Evolutionary conservation across 2,888 invertebrate species (phyloP).

Genomic region (Plagodis dolabraria): DNA sequence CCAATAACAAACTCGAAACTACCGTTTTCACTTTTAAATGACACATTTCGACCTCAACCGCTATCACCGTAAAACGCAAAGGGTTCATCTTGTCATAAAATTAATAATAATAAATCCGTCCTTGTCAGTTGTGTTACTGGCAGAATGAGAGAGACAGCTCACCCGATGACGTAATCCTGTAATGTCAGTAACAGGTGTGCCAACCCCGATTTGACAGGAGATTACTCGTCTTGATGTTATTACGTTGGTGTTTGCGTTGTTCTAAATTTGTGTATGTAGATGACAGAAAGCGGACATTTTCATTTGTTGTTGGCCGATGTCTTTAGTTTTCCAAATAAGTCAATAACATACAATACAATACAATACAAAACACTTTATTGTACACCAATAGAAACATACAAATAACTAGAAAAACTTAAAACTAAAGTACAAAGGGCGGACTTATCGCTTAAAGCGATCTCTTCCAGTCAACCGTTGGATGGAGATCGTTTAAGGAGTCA

Average conservation of each 20-base stretch:
- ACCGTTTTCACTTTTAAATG: slow-evolving; percentile 29
- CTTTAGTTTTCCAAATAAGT: no score
- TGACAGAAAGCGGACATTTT: no score
- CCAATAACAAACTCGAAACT: slow-evolving; percentile 19
- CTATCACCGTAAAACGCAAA: slow-evolving; percentile 27
- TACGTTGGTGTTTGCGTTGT: slow-evolving; percentile 13
- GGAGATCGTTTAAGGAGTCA: no score
- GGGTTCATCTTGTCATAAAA: slow-evolving; percentile 42
- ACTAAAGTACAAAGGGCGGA: no score
- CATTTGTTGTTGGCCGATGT: no score
- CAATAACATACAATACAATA: no score
- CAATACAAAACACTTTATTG: no score
- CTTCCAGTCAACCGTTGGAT: no score
- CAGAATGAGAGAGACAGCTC: slow-evolving; percentile 39
- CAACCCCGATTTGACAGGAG: slow-evolving; percentile 41
- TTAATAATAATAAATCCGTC: slow-evolving; percentile 48
- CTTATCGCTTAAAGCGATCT: no score
- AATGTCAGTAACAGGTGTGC: slow-evolving; percentile 49
- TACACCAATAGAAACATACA: no score
- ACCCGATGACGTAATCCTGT: slow-evolving; percentile 40
- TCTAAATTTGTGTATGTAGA: no score
- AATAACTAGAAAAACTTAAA: no score
- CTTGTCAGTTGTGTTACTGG: slow-evolving; percentile 42
- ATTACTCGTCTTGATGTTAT: slow-evolving; percentile 36
- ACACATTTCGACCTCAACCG: slow-evolving; percentile 26